Conservation (phyloP, 2,797 vertebrate genomes). For the Phataginus tetradactyla region DNA sequence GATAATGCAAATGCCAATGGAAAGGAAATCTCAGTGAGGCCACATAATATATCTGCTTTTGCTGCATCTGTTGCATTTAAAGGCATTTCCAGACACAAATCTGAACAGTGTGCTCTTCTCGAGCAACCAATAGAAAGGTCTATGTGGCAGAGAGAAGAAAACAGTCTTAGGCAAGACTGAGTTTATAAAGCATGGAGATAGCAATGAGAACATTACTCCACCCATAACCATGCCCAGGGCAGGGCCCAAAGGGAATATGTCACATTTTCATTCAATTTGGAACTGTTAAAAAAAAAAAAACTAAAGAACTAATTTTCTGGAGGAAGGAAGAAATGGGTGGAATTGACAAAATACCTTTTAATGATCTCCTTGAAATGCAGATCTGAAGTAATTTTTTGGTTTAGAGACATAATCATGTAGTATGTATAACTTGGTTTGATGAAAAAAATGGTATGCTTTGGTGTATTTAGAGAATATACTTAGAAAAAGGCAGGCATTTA, state of each 20-base stretch:
- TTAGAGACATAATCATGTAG: background rate
- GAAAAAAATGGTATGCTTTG: background rate
- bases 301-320: background rate
- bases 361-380: background rate
- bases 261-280: background rate
- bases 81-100: conserved; percentile 36
- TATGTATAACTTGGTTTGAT: background rate
- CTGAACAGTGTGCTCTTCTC: background rate
- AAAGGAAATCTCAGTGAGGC: background rate
- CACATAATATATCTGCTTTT: background rate
- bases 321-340: background rate
- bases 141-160: background rate
- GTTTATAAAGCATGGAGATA: background rate
- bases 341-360: background rate
- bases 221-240: background rate
- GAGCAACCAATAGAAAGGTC: background rate
- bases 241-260: background rate
- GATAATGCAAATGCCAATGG: background rate
- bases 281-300: background rate
- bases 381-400: background rate
- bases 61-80: background rate
- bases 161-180: background rate
- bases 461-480: background rate
- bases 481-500: background rate
- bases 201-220: background rate